A percentile compares a stretch with the other conserved stretches of the same genome.
Evolutionary conservation across 37 sponge, comb jelly and placozoan genomes (phyloP).

Genomic region (Aplysina aerophoba): DNA sequence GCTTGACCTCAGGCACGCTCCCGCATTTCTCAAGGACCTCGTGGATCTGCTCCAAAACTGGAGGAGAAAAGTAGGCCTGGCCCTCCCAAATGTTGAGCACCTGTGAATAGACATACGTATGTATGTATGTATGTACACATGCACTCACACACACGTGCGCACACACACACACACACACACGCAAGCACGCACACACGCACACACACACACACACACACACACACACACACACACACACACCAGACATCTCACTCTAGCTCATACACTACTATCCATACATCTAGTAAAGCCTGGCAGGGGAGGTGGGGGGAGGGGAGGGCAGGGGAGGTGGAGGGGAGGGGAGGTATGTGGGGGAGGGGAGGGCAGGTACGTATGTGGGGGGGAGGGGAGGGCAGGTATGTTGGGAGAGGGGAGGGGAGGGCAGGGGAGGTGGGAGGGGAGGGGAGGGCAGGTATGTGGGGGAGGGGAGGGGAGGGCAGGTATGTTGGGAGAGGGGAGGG

Average conservation of each 20-base stretch:
- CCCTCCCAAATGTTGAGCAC: slow-evolving; percentile 88
- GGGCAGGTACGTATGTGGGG: not conserved
- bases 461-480: not conserved
- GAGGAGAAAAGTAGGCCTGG: slow-evolving; percentile 74
- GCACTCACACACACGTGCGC: too few species aligned
- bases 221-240: slow-evolving; percentile 30
- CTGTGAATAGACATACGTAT: slow-evolving; percentile 28
- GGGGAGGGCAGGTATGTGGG: not conserved
- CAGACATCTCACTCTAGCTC: not conserved
- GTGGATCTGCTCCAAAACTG: slow-evolving; percentile 44
- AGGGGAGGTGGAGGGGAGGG: not conserved
- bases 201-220: slow-evolving; percentile 9
- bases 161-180: not conserved
- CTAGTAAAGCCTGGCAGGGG: not conserved
- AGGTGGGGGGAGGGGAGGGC: not conserved
- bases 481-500: not conserved
- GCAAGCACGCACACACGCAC: not conserved
- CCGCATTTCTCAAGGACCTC: slow-evolving; percentile 10
- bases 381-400: not conserved
- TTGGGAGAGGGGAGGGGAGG: not conserved
- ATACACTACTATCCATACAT: not conserved
- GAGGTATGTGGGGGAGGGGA: not conserved
- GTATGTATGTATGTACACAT: not conserved
- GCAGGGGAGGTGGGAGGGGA: not conserved
- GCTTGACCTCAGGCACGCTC: not conserved